Evolutionary conservation across 2,888 invertebrate species (phyloP).

Genomic region (Bhutanitis thaidina): DNA sequence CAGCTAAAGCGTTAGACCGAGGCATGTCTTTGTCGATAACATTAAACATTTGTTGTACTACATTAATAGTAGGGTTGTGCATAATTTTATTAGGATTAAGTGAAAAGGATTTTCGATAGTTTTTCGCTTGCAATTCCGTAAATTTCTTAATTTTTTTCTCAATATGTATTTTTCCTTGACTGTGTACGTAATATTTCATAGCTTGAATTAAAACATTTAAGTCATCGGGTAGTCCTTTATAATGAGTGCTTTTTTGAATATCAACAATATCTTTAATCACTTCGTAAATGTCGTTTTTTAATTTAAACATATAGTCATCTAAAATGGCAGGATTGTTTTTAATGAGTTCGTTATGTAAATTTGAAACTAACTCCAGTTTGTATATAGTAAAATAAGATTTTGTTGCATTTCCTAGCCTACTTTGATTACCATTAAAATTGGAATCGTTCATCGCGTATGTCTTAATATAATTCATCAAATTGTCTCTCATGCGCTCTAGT

Average conservation of each 20-base stretch:
- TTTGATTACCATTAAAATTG: conserved; percentile 17
- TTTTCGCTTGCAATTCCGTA: conserved; percentile 14
- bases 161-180: conserved; percentile 25
- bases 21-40: conserved; percentile 38
- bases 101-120: conserved; percentile 12
- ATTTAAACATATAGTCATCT: conserved; percentile 40
- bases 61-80: conserved; percentile 24
- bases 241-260: conserved; percentile 37
- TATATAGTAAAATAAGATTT: conserved; percentile 32
- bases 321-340: conserved; percentile 27
- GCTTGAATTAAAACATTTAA: conserved; percentile 40
- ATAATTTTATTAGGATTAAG: conserved; percentile 1
- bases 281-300: conserved; percentile 52
- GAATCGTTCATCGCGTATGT: conserved; percentile 26
- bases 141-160: conserved; percentile 18
- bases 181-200: conserved; percentile 45
- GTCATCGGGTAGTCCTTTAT: conserved; percentile 34
- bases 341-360: conserved; percentile 28
- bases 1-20: conserved; percentile 31
- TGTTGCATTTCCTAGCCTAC: conserved; percentile 13
- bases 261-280: conserved; percentile 43
- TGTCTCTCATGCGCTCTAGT: conserved; percentile 40
- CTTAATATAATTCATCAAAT: conserved; percentile 37
- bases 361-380: conserved; percentile 37
- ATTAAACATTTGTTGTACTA: conserved; percentile 40